Evolutionary conservation across 2,888 invertebrate genomes (phyloP), one percentile per base, ranked within the genome.

Genomic region (Dasypolia templi): DNA sequence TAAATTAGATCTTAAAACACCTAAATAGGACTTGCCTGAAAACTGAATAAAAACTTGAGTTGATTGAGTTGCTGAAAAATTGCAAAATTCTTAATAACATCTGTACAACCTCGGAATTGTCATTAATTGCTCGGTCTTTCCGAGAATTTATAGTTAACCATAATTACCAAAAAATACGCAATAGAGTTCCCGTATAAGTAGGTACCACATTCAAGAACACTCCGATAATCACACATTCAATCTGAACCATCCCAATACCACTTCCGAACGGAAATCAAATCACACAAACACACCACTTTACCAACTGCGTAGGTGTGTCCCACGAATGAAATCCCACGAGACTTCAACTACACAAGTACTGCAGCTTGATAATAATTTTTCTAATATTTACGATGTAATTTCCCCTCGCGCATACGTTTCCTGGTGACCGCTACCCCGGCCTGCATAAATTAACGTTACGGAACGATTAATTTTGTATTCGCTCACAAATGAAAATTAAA

Each of bases 331-430:
- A 76, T 42, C 69, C 29, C 26, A 35, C 39, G 19, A 53, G 35
- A 59, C 55, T 59, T 56, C 1, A 55, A 72, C 26, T 72, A 29
- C 72, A 46, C 19, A 49, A 68, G 49, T 42, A 56, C 55, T 53
- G 56, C 35, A 58, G 66, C 63, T 66, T 77, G 56, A 63, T 84
- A 82, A 82, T 89, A 88, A 89, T 92, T 91, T 92, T 93, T 93
- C 90, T 92, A 91, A 92, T 93, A 94, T 93, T 93, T 92, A 93
- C 89, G 91, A 84, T 90, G 92, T 93, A 90, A 94, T 94, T 93
- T 93, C 93, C 93, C 87, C 82, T 78, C 62, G 75, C 78, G 86
- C 85, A 84, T 86, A 83, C 76, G 77, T 77, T 86, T 86, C 86
- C 87, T 75, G 77, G 72, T 71, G 83, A 84, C 85, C 81, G 84